phyloP scores from a whole-genome alignment of 2,797 vertebrate species.

The Coregonus suidteri region DNA sequence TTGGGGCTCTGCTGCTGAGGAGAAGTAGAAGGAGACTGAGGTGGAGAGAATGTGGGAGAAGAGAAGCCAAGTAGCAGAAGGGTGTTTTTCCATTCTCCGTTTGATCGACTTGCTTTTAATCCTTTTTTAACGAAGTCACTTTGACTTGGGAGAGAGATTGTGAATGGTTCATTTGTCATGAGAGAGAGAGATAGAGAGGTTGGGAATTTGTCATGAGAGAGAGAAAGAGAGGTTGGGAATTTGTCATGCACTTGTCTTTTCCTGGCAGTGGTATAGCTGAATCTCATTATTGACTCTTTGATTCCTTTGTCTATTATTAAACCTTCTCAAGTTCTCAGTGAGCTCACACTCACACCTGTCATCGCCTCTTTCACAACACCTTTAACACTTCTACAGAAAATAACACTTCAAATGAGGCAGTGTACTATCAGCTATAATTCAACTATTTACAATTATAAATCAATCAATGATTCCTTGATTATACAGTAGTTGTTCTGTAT shows the following conservation, averaged over 20 bases:
- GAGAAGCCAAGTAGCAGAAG: slow-evolving; percentile 6
- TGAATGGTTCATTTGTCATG: slow-evolving; percentile 8
- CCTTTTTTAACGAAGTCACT: slow-evolving; percentile 6
- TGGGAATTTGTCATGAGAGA: not conserved
- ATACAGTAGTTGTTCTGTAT: too few relatives aligned
- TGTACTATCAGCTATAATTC: too few relatives aligned
- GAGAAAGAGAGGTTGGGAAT: not conserved
- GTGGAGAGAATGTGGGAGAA: slow-evolving; percentile 24
- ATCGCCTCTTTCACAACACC: too few relatives aligned
- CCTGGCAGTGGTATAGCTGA: not conserved
- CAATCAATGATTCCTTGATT: too few relatives aligned
- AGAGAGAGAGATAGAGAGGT: not conserved
- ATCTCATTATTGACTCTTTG: not conserved
- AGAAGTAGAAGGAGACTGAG: not conserved
- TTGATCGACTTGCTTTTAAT: slow-evolving; percentile 29
- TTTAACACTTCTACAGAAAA: too few relatives aligned
- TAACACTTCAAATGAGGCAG: too few relatives aligned
- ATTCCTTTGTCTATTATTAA: not conserved
- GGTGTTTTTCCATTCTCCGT: not conserved
- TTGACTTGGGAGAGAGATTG: slow-evolving; percentile 13
- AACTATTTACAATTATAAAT: too few relatives aligned
- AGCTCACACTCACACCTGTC: too few relatives aligned
- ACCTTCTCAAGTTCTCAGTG: not conserved
- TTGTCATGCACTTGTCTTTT: not conserved
- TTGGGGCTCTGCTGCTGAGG: not conserved